A percentile compares a stretch with the other conserved stretches of the same genome.
These are phyloP conservation scores for Brachyopa scutellaris DNA, from an alignment of 2,888 invertebrate species.

Conservation along the genomic window DNA sequence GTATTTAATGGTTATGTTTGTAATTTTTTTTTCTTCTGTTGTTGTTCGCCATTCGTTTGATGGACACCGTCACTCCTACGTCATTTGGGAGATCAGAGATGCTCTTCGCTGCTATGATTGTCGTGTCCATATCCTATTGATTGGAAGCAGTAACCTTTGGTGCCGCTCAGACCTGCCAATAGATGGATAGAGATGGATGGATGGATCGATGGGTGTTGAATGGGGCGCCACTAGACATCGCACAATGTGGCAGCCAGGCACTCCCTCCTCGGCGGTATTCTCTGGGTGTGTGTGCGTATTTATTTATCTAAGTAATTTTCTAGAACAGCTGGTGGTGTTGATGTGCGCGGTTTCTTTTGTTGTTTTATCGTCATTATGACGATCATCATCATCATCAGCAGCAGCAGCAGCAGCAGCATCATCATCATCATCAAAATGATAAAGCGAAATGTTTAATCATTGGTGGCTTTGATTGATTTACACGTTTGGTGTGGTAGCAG, in stretches of 20 bases:
- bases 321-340: constrained; percentile 34
- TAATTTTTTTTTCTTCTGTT: constrained; percentile 9
- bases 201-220: constrained; percentile 17
- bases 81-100: constrained; percentile 29
- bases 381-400: no score
- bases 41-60: constrained; percentile 5
- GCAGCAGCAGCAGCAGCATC: no score
- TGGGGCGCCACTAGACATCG: constrained; percentile 1
- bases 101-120: not conserved
- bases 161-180: constrained; percentile 17
- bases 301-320: constrained; percentile 31
- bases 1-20: constrained; percentile 35
- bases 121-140: constrained; percentile 19
- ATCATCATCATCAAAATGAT: constrained; percentile 18
- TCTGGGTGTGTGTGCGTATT: constrained; percentile 5
- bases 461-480: constrained; percentile 50
- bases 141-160: constrained; percentile 34
- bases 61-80: constrained; percentile 7
- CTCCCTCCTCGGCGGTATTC: no score
- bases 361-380: constrained; percentile 27
- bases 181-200: not conserved
- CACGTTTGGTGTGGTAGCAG: constrained; percentile 15
- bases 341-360: constrained; percentile 24
- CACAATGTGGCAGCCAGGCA: not conserved
- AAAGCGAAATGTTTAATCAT: constrained; percentile 35